These are phyloP conservation scores for Galaxea fascicularis DNA, from an alignment of 92 coral and sea anemone genomes.

Conservation along the genomic window DNA sequence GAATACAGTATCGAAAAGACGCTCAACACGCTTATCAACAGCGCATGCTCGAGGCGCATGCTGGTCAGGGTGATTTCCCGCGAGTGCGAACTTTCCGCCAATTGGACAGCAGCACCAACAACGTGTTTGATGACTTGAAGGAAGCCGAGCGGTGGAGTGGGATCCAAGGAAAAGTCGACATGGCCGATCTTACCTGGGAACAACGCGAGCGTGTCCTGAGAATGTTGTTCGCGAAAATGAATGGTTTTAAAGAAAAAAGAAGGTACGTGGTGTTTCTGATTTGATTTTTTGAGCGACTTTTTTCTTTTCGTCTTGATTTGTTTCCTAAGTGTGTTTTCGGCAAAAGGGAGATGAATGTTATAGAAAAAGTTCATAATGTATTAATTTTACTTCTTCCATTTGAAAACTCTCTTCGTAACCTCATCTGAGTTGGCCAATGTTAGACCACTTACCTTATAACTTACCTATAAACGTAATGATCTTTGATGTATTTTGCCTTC, in stretches of 20 bases:
- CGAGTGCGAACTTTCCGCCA: conserved; percentile 93
- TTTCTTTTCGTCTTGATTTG: no score
- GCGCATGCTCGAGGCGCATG: conserved; percentile 96
- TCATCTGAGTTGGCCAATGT: no score
- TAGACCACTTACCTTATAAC: no score
- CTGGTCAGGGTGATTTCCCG: conserved; percentile 89
- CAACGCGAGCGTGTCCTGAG: conserved; percentile 95
- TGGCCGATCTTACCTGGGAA: conserved; percentile 96
- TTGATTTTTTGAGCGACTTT: no score
- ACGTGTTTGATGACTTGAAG: conserved; percentile 92
- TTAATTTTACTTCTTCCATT: no score
- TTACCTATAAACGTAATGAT: no score
- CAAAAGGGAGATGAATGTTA: no score
- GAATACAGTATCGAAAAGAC: conserved; percentile 93
- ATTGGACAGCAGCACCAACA: conserved; percentile 93
- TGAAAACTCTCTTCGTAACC: no score
- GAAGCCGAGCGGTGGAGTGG: conserved; percentile 99
- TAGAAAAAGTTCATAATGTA: no score
- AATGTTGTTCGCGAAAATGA: conserved; percentile 93
- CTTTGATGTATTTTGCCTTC: no score
- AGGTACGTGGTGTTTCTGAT: conserved; percentile 59
- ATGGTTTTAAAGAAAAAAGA: conserved; percentile 85
- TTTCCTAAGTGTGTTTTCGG: no score
- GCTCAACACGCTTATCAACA: conserved; percentile 95
- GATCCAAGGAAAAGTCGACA: conserved; percentile 92